These are phyloP conservation scores for Hydraecia micacea DNA, from an alignment of 2,888 invertebrate species.

Conservation along the genomic window DNA sequence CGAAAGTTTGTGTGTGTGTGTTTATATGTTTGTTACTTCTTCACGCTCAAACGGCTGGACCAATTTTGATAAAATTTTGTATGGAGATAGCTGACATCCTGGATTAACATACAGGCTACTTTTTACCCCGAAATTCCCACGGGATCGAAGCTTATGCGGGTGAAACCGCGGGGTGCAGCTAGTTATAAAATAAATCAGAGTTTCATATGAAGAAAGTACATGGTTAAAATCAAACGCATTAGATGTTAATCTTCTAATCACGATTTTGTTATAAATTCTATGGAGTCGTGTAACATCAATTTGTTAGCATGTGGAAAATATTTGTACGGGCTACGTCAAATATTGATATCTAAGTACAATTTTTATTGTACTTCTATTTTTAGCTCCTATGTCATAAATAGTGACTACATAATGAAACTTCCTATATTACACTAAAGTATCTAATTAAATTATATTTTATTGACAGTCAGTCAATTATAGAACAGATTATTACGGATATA, in stretches of 20 bases:
- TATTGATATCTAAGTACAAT: conserved; percentile 25
- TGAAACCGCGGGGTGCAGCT: no score
- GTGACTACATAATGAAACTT: neutral
- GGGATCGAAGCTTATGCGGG: no score
- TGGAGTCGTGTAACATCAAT: conserved; percentile 54
- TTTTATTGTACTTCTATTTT: conserved; percentile 35
- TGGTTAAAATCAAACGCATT: conserved; percentile 26
- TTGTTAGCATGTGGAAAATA: conserved; percentile 52
- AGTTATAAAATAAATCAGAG: neutral
- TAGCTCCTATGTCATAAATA: conserved; percentile 2
- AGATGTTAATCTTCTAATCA: conserved; percentile 38
- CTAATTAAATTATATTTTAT: conserved; percentile 1
- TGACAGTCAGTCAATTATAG: conserved; percentile 11
- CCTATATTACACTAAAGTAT: neutral
- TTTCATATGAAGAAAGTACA: neutral
- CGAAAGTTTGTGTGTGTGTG: no score
- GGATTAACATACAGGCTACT: no score
- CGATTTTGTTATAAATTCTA: conserved; percentile 46
- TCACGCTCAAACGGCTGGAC: no score
- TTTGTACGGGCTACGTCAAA: conserved; percentile 28
- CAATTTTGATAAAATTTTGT: no score
- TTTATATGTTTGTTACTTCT: no score
- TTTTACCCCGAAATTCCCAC: no score
- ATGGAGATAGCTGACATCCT: no score
- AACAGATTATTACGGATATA: conserved; percentile 12